Conservation (phyloP, 2,113 vertebrate genomes). For the Hippotragus niger region DNA sequence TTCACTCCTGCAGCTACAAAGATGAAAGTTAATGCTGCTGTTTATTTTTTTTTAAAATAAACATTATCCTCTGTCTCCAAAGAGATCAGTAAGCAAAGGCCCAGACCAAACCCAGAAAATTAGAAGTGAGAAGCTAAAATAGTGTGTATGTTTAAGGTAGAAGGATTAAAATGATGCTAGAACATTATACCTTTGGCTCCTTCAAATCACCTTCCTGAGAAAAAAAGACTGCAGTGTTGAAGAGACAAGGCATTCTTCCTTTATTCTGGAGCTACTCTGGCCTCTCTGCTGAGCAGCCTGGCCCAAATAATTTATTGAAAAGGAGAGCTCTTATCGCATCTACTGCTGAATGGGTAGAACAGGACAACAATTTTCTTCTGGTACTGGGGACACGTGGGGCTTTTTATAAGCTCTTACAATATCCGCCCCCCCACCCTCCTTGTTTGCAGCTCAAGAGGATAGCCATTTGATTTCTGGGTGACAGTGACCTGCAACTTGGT, state of each 20-base stretch:
- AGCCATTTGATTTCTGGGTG: background rate
- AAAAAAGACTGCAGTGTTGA: background rate
- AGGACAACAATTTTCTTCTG: background rate
- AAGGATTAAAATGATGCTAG: background rate
- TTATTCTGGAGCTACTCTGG: background rate
- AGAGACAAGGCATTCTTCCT: background rate
- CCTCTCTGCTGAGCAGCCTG: background rate
- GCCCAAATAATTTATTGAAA: background rate
- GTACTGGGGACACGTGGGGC: too few relatives aligned
- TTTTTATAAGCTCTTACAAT: background rate
- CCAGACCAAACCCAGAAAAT: background rate
- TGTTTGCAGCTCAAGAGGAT: background rate
- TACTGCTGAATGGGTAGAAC: background rate
- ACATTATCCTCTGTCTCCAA: background rate
- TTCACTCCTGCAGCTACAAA: background rate
- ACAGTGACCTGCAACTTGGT: background rate
- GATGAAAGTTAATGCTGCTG: background rate
- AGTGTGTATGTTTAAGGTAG: background rate
- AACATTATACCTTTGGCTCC: background rate
- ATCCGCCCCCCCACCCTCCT: background rate
- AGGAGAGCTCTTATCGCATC: background rate
- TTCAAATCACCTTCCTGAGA: background rate
- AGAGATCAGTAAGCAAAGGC: background rate
- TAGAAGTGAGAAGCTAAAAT: background rate
- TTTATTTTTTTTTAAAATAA: background rate